Conservation (phyloP, 2,797 vertebrate species). For the Poeciliopsis presidionis region DNA sequence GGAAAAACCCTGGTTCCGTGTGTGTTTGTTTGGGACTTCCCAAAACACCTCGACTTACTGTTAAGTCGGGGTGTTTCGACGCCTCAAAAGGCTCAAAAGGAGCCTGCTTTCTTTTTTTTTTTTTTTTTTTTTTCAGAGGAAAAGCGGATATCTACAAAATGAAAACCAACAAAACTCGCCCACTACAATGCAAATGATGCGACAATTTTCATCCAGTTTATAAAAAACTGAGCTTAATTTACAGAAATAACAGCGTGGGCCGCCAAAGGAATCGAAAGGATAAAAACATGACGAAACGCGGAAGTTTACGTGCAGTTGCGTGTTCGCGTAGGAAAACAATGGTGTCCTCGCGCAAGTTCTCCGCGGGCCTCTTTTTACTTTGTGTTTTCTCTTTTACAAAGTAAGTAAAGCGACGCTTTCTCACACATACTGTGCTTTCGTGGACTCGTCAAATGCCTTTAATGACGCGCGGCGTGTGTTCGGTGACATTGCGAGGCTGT, state of each 20-base stretch:
- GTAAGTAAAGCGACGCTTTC: neutral
- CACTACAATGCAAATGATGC: neutral
- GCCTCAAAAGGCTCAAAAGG: neutral
- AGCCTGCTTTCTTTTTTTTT: neutral
- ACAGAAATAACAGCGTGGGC: fast-evolving
- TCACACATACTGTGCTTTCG: neutral
- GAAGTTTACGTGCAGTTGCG: neutral
- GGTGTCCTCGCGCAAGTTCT: neutral
- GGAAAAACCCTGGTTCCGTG: neutral
- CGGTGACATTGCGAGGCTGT: neutral
- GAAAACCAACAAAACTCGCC: neutral
- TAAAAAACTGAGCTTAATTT: neutral
- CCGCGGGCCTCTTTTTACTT: neutral
- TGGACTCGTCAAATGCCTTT: neutral
- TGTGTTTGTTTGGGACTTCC: neutral
- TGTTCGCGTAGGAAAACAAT: neutral
- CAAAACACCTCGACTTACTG: neutral
- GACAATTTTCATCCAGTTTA: neutral
- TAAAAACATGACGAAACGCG: neutral
- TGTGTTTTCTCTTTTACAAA: neutral
- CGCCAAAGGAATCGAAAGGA: neutral
- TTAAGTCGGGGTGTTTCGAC: too few species aligned
- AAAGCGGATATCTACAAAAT: neutral
- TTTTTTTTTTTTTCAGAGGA: too few species aligned
- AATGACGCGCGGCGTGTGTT: neutral